phyloP scores from a whole-genome alignment of 2,113 vertebrate genomes.

The Prochilodus magdalenae region DNA sequence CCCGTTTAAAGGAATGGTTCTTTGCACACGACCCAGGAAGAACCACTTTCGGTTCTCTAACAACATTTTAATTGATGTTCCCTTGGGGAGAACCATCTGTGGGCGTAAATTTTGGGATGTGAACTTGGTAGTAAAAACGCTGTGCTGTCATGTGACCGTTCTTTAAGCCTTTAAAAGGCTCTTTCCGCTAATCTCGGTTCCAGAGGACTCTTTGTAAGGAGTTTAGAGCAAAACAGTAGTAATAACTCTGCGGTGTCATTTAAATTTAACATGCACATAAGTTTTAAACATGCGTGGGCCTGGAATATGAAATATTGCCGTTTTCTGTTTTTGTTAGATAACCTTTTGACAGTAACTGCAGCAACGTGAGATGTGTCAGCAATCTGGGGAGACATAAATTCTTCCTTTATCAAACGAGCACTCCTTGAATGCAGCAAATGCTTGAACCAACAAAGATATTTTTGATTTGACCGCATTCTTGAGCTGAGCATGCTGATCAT shows the following conservation, averaged over 20 bases:
- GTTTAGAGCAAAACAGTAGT: neutral
- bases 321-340: slow-evolving; percentile 26
- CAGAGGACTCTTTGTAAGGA: no score
- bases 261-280: neutral
- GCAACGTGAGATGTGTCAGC: slow-evolving; percentile 23
- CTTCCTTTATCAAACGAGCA: slow-evolving; percentile 28
- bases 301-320: neutral
- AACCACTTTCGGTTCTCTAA: no score
- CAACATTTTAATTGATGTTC: no score
- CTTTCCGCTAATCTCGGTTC: no score
- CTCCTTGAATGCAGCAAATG: slow-evolving; percentile 22
- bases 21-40: no score
- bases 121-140: no score
- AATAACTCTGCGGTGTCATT: neutral
- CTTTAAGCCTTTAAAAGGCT: no score
- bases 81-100: no score
- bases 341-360: slow-evolving; percentile 3
- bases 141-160: no score
- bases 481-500: slow-evolving; percentile 13
- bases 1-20: no score
- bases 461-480: slow-evolving; percentile 33
- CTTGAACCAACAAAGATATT: neutral
- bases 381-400: slow-evolving; percentile 28
- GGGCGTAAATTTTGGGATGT: no score
- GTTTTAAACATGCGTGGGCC: neutral